Conservation (phyloP, 2,113 vertebrate species). For the Aythya baeri region DNA sequence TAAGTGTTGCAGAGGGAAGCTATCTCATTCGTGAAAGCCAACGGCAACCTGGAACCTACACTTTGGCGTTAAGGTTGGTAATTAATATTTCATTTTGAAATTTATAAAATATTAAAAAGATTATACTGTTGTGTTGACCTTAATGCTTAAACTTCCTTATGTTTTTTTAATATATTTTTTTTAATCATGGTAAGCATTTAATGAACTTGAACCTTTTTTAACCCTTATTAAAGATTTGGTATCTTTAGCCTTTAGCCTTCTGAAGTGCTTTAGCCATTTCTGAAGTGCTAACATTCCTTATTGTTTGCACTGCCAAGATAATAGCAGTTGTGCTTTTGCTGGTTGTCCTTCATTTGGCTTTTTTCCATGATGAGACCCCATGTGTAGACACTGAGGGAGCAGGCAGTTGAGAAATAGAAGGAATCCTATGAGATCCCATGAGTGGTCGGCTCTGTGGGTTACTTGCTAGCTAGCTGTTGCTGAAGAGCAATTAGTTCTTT, state of each 20-base stretch:
- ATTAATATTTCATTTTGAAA: constrained; percentile 60
- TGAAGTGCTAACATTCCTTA: background rate
- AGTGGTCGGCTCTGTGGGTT: background rate
- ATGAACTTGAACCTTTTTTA: constrained; percentile 56
- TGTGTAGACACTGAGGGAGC: constrained; percentile 1
- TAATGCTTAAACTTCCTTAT: background rate
- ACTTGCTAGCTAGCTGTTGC: background rate
- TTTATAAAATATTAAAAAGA: constrained; percentile 59
- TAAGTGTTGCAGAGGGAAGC: constrained; percentile 96
- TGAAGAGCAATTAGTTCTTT: background rate
- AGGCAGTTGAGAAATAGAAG: constrained; percentile 17
- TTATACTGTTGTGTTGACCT: background rate
- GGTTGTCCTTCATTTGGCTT: background rate
- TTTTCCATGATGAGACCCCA: background rate
- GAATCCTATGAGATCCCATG: background rate
- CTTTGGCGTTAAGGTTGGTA: constrained; percentile 93
- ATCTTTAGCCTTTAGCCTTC: constrained; percentile 14
- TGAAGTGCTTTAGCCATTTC: background rate
- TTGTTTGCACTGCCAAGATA: background rate
- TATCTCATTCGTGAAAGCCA: constrained; percentile 99
- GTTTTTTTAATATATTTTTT: background rate
- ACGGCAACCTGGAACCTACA: constrained; percentile 96
- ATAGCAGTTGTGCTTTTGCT: background rate
- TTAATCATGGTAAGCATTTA: constrained; percentile 42
- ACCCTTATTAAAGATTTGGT: constrained; percentile 50